A percentile compares a stretch with the other conserved stretches of the same genome.
phyloP scores from a whole-genome alignment of 2,888 invertebrate genomes.

The Drosophila meridionalis region DNA sequence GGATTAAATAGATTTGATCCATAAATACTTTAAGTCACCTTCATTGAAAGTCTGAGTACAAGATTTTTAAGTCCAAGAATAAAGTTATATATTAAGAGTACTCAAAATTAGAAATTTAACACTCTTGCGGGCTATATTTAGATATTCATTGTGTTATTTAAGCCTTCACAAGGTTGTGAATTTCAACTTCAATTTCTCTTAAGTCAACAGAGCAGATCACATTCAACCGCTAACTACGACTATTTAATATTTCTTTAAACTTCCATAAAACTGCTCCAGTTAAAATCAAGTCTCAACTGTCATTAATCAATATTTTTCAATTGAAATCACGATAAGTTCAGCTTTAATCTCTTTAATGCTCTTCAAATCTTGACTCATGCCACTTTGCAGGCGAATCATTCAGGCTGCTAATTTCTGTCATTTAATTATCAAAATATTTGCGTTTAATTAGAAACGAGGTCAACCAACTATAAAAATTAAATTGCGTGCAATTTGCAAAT shows the following conservation, averaged over 20 bases:
- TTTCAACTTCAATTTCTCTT: too few relatives aligned
- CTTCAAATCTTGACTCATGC: background rate
- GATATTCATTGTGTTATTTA: too few relatives aligned
- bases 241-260: too few relatives aligned
- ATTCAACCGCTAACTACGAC: too few relatives aligned
- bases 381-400: background rate
- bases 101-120: too few relatives aligned
- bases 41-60: background rate
- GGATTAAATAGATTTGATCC: background rate
- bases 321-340: background rate
- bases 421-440: conserved; percentile 76
- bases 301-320: background rate
- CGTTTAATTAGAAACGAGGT: conserved; percentile 76
- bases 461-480: conserved; percentile 78
- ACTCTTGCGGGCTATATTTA: too few relatives aligned
- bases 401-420: conserved; percentile 53
- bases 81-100: too few relatives aligned
- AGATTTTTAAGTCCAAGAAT: background rate
- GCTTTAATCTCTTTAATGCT: conserved; percentile 1
- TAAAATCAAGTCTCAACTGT: too few relatives aligned
- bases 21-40: background rate
- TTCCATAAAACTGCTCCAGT: too few relatives aligned
- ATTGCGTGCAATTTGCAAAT: conserved; percentile 70
- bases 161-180: too few relatives aligned
- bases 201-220: too few relatives aligned